These are phyloP conservation scores for Dynastes hyllus DNA, from an alignment of 2,888 invertebrate genomes.

Conservation along the genomic window DNA sequence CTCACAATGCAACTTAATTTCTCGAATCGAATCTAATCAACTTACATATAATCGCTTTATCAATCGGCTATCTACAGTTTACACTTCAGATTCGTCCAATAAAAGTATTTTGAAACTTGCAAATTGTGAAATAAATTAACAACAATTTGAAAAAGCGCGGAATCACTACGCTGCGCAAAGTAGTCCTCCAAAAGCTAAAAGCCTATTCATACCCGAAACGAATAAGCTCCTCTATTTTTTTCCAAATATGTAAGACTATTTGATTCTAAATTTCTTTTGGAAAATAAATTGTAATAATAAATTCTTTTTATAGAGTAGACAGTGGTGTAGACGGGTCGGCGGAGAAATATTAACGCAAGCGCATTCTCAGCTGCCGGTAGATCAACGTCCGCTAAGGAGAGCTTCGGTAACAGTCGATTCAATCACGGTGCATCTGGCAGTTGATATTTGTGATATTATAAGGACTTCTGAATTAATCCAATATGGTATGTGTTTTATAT, in stretches of 20 bases:
- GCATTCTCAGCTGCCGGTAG: conserved; percentile 66
- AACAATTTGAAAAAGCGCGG: conserved; percentile 62
- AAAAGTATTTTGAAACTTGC: conserved; percentile 20
- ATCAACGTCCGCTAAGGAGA: conserved; percentile 71
- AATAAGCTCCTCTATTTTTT: background rate
- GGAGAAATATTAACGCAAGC: conserved; percentile 63
- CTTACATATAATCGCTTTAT: conserved; percentile 15
- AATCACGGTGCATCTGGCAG: conserved; percentile 67
- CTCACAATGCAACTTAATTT: conserved; percentile 54
- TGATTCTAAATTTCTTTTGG: conserved; percentile 16
- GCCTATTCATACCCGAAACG: background rate
- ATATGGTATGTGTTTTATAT: conserved; percentile 66
- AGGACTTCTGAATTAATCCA: conserved; percentile 64
- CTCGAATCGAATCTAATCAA: conserved; percentile 25
- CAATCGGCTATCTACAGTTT: background rate
- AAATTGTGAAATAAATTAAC: conserved; percentile 46
- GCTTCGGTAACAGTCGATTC: conserved; percentile 67
- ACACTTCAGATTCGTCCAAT: background rate
- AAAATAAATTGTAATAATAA: conserved; percentile 50
- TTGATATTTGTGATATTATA: conserved; percentile 64
- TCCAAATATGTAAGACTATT: conserved; percentile 11
- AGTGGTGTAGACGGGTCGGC: conserved; percentile 42
- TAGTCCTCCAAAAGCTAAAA: conserved; percentile 54
- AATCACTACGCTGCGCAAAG: conserved; percentile 59
- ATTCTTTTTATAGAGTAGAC: conserved; percentile 51